Evolutionary conservation across 92 coral and sea anemone species (phyloP).

Genomic region (Virgularia gustaviana): DNA sequence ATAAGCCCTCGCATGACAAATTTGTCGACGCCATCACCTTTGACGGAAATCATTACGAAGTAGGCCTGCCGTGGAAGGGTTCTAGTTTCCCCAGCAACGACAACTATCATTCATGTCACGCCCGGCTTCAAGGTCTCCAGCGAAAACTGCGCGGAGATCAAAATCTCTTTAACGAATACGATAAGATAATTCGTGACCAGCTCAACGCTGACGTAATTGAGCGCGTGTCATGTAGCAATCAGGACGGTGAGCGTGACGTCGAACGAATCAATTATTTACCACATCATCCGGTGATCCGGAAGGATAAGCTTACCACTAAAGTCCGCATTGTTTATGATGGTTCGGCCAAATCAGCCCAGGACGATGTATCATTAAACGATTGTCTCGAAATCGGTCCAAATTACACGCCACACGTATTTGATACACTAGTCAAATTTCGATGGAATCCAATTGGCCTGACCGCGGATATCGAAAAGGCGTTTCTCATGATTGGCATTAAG

Average conservation of each 20-base stretch:
- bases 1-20: background rate
- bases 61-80: conserved; percentile 2
- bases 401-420: conserved; percentile 13
- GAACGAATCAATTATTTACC: conserved; percentile 4
- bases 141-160: background rate
- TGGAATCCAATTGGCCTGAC: conserved; percentile 13
- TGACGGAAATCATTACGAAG: conserved; percentile 12
- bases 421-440: conserved; percentile 12
- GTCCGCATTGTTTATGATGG: conserved; percentile 1
- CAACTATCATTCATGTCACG: conserved; percentile 41
- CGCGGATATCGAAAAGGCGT: conserved; percentile 7
- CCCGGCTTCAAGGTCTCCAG: conserved; percentile 31
- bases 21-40: background rate
- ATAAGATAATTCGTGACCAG: conserved; percentile 19
- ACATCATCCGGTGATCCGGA: conserved; percentile 15
- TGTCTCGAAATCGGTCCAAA: conserved; percentile 20
- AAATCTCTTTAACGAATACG: conserved; percentile 19
- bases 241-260: background rate
- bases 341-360: background rate
- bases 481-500: conserved; percentile 10
- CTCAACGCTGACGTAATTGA: conserved; percentile 6
- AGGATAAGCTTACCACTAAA: conserved; percentile 1
- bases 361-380: conserved; percentile 8
- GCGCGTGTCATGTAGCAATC: background rate
- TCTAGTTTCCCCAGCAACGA: conserved; percentile 21